phyloP scores from a whole-genome alignment of 2,888 invertebrate genomes.

The Cheiracanthium punctorium region DNA sequence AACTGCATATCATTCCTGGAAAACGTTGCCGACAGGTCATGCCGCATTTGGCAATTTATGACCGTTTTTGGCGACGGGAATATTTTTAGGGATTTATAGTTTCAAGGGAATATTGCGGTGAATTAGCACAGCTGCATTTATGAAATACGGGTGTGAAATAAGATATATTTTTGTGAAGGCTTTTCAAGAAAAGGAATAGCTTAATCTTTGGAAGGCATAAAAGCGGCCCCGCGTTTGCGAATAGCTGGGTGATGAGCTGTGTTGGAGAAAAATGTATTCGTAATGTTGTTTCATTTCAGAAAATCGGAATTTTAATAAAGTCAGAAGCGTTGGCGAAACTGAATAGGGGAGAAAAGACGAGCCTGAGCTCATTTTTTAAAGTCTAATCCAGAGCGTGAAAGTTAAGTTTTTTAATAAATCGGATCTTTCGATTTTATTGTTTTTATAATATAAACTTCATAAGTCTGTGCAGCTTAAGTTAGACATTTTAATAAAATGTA shows the following conservation, averaged over 20 bases:
- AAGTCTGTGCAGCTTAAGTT: too few species aligned
- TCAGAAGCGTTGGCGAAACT: too few species aligned
- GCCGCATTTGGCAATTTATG: constrained; percentile 63
- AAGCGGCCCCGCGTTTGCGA: neutral
- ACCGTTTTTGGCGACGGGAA: constrained; percentile 41
- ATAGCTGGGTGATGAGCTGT: neutral
- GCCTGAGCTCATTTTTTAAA: too few species aligned
- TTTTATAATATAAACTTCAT: too few species aligned
- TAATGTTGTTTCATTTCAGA: too few species aligned
- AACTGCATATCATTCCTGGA: constrained; percentile 69
- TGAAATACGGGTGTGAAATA: constrained; percentile 9
- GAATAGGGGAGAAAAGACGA: too few species aligned
- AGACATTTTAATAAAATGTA: too few species aligned
- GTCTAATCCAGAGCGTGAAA: too few species aligned
- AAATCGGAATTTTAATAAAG: too few species aligned
- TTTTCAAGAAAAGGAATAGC: neutral
- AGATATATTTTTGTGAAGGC: neutral
- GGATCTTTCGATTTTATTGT: too few species aligned
- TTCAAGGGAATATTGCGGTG: constrained; percentile 7
- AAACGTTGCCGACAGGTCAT: constrained; percentile 57
- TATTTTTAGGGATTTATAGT: constrained; percentile 16
- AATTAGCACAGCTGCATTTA: constrained; percentile 17
- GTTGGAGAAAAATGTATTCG: neutral
- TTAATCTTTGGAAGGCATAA: constrained; percentile 4
- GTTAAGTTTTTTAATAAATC: too few species aligned